Evolutionary conservation across 1,140 invertebrate genomes (phyloP).

Genomic region (Magallana angulata): DNA sequence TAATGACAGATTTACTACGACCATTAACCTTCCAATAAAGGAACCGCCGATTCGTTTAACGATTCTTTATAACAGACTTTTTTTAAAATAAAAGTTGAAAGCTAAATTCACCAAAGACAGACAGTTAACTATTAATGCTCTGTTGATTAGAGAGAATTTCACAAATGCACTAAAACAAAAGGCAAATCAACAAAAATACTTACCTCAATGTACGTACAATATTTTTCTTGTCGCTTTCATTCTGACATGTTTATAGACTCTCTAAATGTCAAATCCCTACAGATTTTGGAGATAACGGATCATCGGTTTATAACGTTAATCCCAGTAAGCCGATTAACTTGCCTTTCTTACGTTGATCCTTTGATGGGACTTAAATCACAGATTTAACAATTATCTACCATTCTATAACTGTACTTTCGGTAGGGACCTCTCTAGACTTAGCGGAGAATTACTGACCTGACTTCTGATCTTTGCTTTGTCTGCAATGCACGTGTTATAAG

Average conservation of each 20-base stretch:
- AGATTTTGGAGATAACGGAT: conserved; percentile 33
- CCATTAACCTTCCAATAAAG: conserved; percentile 6
- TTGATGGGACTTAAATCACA: not conserved
- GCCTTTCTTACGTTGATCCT: not conserved
- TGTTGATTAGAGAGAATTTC: conserved; percentile 17
- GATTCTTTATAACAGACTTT: not conserved
- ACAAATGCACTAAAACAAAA: not conserved
- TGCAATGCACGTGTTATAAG: not conserved
- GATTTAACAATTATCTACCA: no score
- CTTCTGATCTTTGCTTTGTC: not conserved
- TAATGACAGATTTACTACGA: conserved; percentile 25
- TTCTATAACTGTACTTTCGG: no score
- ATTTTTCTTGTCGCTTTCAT: not conserved
- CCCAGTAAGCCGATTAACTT: not conserved
- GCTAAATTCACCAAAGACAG: not conserved
- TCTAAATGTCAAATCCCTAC: not conserved
- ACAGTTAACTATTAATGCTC: conserved; percentile 11
- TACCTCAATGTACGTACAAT: not conserved
- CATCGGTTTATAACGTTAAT: not conserved
- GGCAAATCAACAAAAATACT: not conserved
- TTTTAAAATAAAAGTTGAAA: not conserved
- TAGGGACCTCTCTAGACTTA: not conserved
- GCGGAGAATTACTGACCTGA: not conserved
- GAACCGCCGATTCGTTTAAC: not conserved
- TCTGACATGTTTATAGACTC: not conserved